These are phyloP conservation scores for Melanotaenia parkinsoni DNA, from an alignment of 2,797 vertebrate species.

Conservation along the genomic window DNA sequence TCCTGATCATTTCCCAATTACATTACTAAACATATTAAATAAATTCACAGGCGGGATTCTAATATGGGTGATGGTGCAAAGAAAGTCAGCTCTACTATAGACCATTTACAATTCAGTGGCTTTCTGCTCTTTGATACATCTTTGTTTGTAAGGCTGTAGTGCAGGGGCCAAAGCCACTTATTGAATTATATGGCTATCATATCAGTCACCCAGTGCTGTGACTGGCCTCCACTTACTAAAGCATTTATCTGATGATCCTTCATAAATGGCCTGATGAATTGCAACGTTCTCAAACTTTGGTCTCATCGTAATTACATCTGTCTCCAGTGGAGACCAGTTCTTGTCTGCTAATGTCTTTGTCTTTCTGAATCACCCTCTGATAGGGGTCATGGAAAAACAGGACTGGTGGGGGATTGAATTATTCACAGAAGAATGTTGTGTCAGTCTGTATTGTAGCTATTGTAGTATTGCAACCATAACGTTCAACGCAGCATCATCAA, in stretches of 20 bases:
- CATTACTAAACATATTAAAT: conserved; percentile 29
- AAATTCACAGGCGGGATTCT: background rate
- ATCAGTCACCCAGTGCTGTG: conserved; percentile 67
- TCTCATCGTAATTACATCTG: conserved; percentile 71
- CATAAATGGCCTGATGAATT: conserved; percentile 58
- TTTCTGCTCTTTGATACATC: conserved; percentile 45
- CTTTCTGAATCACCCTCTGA: conserved; percentile 34
- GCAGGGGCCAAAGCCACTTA: conserved; percentile 62
- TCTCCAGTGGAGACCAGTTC: conserved; percentile 57
- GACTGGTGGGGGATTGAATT: conserved; percentile 13
- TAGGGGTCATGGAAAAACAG: conserved; percentile 18
- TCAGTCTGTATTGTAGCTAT: background rate
- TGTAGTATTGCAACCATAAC: conserved; percentile 6
- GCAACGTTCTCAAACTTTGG: conserved; percentile 58
- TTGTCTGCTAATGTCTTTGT: conserved; percentile 42
- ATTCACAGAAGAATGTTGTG: background rate
- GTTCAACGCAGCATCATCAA: conserved; percentile 4
- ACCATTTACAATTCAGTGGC: conserved; percentile 27
- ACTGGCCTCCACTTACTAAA: conserved; percentile 66
- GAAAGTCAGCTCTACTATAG: conserved; percentile 24
- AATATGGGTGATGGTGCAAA: conserved; percentile 9
- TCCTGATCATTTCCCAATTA: conserved; percentile 35
- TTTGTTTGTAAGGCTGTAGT: conserved; percentile 49
- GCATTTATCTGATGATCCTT: conserved; percentile 75
- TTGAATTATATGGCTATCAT: conserved; percentile 69